A percentile compares a stretch with the other conserved stretches of the same genome.
Conservation (phyloP, 2,113 vertebrate species). For the Sturnus vulgaris region DNA sequence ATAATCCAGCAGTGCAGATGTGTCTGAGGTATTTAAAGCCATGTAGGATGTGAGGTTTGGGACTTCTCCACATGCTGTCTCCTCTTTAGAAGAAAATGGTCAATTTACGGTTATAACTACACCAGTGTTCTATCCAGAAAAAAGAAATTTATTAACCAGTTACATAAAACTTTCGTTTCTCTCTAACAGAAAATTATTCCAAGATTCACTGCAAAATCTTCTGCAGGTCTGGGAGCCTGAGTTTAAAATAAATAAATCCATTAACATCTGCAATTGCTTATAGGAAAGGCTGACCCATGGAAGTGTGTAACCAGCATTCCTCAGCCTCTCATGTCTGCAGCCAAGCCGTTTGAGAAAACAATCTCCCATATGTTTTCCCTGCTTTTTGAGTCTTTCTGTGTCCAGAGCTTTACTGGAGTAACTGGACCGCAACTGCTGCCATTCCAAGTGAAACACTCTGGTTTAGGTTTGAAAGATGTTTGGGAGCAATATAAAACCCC, state of each 20-base stretch:
- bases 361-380: conserved; percentile 7
- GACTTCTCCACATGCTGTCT: background rate
- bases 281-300: conserved; percentile 42
- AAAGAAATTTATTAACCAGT: conserved; percentile 15
- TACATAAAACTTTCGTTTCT: conserved; percentile 25
- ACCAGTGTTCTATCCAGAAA: conserved; percentile 15
- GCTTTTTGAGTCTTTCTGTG: conserved; percentile 12
- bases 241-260: conserved; percentile 52
- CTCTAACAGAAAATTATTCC: conserved; percentile 9
- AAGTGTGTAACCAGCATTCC: conserved; percentile 46
- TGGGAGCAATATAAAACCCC: background rate
- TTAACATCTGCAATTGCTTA: conserved; percentile 55
- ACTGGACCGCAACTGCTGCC: conserved; percentile 9
- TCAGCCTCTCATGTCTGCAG: conserved; percentile 10
- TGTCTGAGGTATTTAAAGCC: background rate
- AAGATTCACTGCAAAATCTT: conserved; percentile 38
- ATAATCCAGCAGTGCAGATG: background rate
- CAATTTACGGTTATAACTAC: background rate
- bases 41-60: background rate
- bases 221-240: conserved; percentile 12
- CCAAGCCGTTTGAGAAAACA: conserved; percentile 50
- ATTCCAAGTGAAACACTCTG: conserved; percentile 45
- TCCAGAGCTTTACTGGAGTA: conserved; percentile 24
- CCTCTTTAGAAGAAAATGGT: background rate
- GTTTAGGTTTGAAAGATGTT: conserved; percentile 15